phyloP scores from a whole-genome alignment of 2,113 vertebrate genomes.

The Cynoglossus semilaevis region DNA sequence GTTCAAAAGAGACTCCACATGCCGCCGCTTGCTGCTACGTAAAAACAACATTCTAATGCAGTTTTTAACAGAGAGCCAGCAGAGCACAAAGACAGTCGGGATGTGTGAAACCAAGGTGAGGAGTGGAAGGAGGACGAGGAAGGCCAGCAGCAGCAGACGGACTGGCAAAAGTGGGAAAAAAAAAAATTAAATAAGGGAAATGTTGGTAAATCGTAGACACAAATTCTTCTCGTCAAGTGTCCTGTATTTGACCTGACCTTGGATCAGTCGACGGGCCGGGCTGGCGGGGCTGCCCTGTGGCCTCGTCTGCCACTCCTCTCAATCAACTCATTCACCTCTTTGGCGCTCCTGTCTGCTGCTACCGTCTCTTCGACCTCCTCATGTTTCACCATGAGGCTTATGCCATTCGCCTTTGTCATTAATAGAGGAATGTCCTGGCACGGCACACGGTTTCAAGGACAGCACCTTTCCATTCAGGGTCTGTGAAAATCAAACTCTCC shows the following conservation, averaged over 20 bases:
- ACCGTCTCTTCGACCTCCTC: conserved; percentile 39
- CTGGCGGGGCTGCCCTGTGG: conserved; percentile 21
- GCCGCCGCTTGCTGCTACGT: conserved; percentile 75
- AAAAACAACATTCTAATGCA: conserved; percentile 74
- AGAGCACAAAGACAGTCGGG: conserved; percentile 65
- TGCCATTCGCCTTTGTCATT: conserved; percentile 64
- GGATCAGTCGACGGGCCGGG: conserved; percentile 27
- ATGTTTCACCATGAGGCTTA: conserved; percentile 49
- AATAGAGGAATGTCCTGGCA: conserved; percentile 60
- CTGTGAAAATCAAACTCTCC: conserved; percentile 27
- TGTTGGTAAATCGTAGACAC: not conserved
- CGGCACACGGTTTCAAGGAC: conserved; percentile 26
- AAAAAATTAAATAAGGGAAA: conserved; percentile 41
- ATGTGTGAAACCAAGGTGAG: conserved; percentile 43
- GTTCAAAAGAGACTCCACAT: conserved; percentile 73
- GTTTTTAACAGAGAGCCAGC: conserved; percentile 58
- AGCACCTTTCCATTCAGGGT: conserved; percentile 27
- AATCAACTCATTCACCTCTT: conserved; percentile 55
- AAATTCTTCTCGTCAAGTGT: conserved; percentile 37
- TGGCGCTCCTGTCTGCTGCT: conserved; percentile 20
- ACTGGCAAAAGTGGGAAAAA: conserved; percentile 3
- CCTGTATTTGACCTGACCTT: conserved; percentile 38
- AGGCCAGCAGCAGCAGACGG: conserved; percentile 5
- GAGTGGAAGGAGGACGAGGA: too few relatives aligned
- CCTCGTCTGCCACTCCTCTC: conserved; percentile 37